Evolutionary conservation across 2,888 invertebrate species (phyloP), one percentile per base, ranked within the genome.

Genomic region (Antheraea yamamai): DNA sequence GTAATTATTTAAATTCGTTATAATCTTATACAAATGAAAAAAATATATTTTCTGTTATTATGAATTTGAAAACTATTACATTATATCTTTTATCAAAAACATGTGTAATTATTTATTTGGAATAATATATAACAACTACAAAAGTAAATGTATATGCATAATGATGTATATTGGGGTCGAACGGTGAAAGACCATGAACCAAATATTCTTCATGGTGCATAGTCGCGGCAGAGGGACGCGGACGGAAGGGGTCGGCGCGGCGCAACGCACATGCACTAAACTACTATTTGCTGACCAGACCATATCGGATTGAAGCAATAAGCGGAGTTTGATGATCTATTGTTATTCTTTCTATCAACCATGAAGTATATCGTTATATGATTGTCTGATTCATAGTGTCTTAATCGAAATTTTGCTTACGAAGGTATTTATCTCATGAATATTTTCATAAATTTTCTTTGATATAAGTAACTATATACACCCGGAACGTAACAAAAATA

Each of bases 261-360:
- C 16, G 64, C 80, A 83, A 78, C 79, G 77, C 79, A 77, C 74
- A 76, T 75, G 78, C 76, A 79, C 76, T 79, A 82, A 47, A 81
- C 83, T 81, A 83, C 85, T 85, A 84, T 84, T 82, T 84, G 83
- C 84, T 87, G 86, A 87, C 77, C 85, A 85, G 83, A 87, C 83
- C 88, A 83, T 86, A 80, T 84, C 87, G 81, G 78, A 84, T 83
- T 87, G 87, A 82, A 78, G 70, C 70, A 70, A 70, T 70, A 39
- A 39, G 39, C 70, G 70, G 70, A 85, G 82, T 90, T 85, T 88
- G 88, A 91, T 89, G 91, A 91, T 88, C 92, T 89, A 94, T 94
- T 94, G 93, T 94, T 93, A 89, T 89, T 89, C 87, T 89, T 91
- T 87, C 88, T 39, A 89, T 90, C 85, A 86, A 81, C 91, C 87